Conservation (phyloP, 2,888 invertebrate genomes). For the Micoletzkya japonica region DNA sequence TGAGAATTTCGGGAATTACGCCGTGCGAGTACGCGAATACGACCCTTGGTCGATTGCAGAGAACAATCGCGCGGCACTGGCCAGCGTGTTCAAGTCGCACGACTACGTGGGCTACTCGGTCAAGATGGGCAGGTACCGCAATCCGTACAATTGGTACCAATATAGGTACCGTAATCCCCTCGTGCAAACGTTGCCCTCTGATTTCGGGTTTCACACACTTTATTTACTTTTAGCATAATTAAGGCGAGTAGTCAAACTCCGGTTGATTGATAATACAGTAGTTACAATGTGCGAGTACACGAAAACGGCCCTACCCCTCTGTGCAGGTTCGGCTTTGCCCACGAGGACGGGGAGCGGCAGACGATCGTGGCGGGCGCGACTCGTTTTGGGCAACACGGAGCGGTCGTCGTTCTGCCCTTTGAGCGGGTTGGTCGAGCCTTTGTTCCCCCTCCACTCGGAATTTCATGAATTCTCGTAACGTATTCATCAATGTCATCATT, state of each 20-base stretch:
- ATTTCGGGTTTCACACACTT: too few species aligned
- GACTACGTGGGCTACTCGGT: constrained; percentile 63
- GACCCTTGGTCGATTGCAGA: constrained; percentile 8
- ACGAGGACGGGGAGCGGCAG: constrained; percentile 40
- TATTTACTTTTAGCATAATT: too few species aligned
- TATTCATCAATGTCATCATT: not conserved
- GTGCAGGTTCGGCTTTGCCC: constrained; percentile 31
- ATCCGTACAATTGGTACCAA: too few species aligned
- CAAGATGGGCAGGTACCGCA: constrained; percentile 56
- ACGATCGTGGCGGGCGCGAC: constrained; percentile 62
- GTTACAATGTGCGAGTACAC: not conserved
- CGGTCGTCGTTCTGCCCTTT: constrained; percentile 61
- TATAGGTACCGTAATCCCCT: too few species aligned
- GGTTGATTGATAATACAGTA: not conserved
- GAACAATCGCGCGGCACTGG: constrained; percentile 8
- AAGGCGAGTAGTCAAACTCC: not conserved
- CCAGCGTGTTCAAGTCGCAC: constrained; percentile 47
- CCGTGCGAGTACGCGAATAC: not conserved
- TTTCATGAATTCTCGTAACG: too few species aligned
- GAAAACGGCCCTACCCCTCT: not conserved
- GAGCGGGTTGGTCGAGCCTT: constrained; percentile 19
- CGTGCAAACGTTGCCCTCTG: too few species aligned
- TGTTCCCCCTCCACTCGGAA: too few species aligned
- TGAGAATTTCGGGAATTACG: not conserved
- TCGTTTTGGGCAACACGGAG: constrained; percentile 56